Percentiles rank a stretch among this genome's conserved stretches.
phyloP scores from a whole-genome alignment of 2,113 vertebrate species.

The Oryzias melastigma region DNA sequence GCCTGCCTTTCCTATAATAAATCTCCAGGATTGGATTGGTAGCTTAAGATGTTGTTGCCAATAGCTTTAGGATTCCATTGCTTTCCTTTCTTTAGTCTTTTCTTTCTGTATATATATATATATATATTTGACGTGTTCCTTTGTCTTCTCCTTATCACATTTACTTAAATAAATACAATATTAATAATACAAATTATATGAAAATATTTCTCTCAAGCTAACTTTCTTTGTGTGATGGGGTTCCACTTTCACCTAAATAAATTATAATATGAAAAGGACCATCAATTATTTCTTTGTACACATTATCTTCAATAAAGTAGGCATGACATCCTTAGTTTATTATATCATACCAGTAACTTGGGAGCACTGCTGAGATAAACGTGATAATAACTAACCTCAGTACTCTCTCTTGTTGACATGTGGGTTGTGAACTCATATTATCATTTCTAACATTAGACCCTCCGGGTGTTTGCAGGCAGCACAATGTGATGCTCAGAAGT shows the following conservation, averaged over 20 bases:
- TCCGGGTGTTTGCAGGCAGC: background rate
- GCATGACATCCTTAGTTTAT: too few species aligned
- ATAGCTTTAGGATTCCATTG: conserved; percentile 18
- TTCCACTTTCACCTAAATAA: background rate
- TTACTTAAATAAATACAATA: too few species aligned
- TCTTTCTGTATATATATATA: conserved; percentile 2
- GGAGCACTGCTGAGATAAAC: too few species aligned
- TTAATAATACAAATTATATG: conserved; percentile 8
- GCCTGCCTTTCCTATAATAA: conserved; percentile 51
- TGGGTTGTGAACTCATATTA: conserved; percentile 19
- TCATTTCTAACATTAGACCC: conserved; percentile 17
- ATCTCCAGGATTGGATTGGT: conserved; percentile 49
- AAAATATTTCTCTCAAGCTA: conserved; percentile 19
- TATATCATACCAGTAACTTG: too few species aligned
- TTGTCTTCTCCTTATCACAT: too few species aligned
- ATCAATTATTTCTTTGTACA: too few species aligned
- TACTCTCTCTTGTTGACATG: conserved; percentile 11
- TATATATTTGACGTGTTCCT: background rate
- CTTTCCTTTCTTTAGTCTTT: conserved; percentile 13
- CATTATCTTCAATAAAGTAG: too few species aligned
- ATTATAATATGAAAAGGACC: too few species aligned
- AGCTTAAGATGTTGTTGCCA: conserved; percentile 36
- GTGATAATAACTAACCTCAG: background rate
- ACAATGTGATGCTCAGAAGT: too few species aligned
- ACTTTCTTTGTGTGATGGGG: conserved; percentile 5